These are phyloP conservation scores for Rhagium mordax DNA, from an alignment of 2,888 invertebrate species.

Conservation along the genomic window DNA sequence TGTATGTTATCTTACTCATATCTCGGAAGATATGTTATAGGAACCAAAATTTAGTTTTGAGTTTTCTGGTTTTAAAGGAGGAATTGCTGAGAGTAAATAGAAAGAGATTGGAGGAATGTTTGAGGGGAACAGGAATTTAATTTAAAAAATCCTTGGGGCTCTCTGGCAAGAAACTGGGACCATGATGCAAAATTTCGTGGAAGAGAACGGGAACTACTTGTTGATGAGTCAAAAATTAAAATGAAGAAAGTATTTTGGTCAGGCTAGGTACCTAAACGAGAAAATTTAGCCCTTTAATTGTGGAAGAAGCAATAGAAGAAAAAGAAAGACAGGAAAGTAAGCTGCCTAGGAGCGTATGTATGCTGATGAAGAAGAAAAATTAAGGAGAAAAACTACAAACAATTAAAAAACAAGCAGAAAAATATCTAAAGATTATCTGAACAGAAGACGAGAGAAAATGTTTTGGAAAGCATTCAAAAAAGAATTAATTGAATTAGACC, in stretches of 20 bases:
- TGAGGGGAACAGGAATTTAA: conserved; percentile 65
- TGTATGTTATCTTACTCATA: too few species aligned
- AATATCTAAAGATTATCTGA: conserved; percentile 51
- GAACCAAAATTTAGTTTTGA: too few species aligned
- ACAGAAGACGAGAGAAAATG: conserved; percentile 57
- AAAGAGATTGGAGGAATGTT: conserved; percentile 66
- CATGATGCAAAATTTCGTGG: conserved; percentile 74
- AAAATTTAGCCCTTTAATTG: conserved; percentile 32
- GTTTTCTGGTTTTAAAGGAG: conserved; percentile 38
- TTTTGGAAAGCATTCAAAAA: conserved; percentile 47
- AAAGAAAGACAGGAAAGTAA: conserved; percentile 21
- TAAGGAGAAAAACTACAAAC: conserved; percentile 65
- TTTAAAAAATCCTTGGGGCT: conserved; percentile 82
- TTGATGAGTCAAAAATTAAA: conserved; percentile 45
- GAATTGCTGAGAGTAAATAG: conserved; percentile 67
- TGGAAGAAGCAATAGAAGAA: conserved; percentile 49
- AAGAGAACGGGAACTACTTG: conserved; percentile 67
- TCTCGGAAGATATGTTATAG: too few species aligned
- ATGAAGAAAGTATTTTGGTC: conserved; percentile 60
- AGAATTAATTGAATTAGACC: conserved; percentile 31
- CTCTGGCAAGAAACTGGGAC: conserved; percentile 81
- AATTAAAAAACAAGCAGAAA: conserved; percentile 66
- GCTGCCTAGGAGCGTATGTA: conserved; percentile 86
- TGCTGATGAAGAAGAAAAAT: conserved; percentile 86
- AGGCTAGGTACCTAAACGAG: conserved; percentile 61